Evolutionary conservation across 2,888 invertebrate species (phyloP), one percentile per base, ranked within the genome.

Genomic region (Caenorhabditis panamensis): DNA sequence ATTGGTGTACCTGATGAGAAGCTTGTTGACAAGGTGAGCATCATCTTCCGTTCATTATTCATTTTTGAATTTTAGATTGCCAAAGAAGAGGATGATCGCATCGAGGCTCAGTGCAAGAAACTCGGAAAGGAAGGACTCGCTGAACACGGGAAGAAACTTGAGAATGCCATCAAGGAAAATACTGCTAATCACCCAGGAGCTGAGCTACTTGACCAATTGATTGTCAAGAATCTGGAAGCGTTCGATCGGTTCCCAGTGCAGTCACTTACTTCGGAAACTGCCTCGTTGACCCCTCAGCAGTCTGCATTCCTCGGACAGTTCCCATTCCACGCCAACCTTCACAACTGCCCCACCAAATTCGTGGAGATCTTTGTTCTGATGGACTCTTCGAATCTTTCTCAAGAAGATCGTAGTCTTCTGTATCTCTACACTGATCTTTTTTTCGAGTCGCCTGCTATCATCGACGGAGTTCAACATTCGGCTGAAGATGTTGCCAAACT

Each of bases 361-460:
- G 83, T 88, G 6, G 88, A 89, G 72, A 86, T 86, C 24, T 82
- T 82, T 54, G 56, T 88, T 20, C 63, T 89, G 8, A 54, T 90
- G 56, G 90, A 90, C 75, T 83, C 85, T 18, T 41, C 78, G 0
- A 59, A 69, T 1, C 61, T 90, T 16, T 84, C 90, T 0, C 37
- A 73, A 24, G 86, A 89, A 61, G 82, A 88, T 37, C 84, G 90
- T 1, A 68, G 79, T 36, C 85, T 83, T 92, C 92, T 96, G 47
- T 94, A 95, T 0, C 92, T 96, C 1, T 93, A 94, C 81, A 92
- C 94, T 71, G 95, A 95, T 91, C 93, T 94, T 0, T 91, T 96
- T 31, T 93, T 94, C 22, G 95, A 96, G 91, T 94, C 94, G 69
- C 94, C 95, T 0, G 93, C 90, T 9, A 72, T 79, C 1, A 82